phyloP scores from a whole-genome alignment of 2,113 vertebrate species.

The Nycticryphes semicollaris region DNA sequence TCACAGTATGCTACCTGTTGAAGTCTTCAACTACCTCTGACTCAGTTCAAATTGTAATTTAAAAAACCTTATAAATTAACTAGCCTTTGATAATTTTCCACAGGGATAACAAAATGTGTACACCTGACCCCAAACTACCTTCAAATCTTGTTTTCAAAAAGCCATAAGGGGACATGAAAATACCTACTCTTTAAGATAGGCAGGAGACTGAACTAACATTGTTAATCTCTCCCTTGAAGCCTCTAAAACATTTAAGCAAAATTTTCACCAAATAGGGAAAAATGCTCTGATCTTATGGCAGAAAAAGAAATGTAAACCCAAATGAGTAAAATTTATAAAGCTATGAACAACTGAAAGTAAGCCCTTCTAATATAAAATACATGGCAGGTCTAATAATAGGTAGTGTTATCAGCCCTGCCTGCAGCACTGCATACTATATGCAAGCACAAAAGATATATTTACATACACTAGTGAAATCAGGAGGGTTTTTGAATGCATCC shows the following conservation, averaged over 20 bases:
- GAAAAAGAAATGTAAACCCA: neutral
- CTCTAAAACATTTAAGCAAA: neutral
- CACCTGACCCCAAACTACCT: neutral
- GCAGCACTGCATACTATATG: neutral
- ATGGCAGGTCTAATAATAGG: neutral
- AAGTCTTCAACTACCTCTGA: neutral
- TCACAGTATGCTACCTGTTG: neutral
- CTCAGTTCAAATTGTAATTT: neutral
- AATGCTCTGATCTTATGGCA: neutral
- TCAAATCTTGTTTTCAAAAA: neutral
- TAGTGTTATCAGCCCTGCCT: neutral
- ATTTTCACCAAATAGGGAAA: neutral
- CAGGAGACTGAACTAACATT: neutral
- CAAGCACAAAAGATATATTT: constrained; percentile 5
- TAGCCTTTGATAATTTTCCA: neutral
- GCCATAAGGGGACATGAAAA: neutral
- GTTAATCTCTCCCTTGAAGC: neutral
- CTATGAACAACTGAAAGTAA: neutral
- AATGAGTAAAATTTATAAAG: neutral
- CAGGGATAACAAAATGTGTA: neutral
- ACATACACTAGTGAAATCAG: neutral
- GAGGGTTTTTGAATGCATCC: neutral
- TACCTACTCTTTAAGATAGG: neutral
- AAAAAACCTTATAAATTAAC: neutral
- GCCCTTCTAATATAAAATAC: neutral